phyloP scores from a whole-genome alignment of 2,797 vertebrate genomes.

The Tympanoctomys barrerae region DNA sequence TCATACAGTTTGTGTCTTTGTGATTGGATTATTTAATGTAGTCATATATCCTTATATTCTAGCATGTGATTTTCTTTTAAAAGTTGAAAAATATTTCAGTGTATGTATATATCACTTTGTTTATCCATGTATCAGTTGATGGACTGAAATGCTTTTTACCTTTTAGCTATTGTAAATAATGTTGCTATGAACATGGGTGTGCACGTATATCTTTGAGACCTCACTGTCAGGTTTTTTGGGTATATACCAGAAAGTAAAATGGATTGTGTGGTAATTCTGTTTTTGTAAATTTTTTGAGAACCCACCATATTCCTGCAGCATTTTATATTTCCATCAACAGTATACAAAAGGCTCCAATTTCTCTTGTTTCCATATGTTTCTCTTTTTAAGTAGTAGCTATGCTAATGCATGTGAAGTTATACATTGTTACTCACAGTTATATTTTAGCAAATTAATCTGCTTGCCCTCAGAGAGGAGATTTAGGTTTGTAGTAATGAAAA shows the following conservation, averaged over 20 bases:
- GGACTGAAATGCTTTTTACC: background rate
- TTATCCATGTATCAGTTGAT: background rate
- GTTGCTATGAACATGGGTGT: background rate
- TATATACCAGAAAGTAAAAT: background rate
- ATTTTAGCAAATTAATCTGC: constrained; percentile 9
- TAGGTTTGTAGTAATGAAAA: constrained; percentile 6
- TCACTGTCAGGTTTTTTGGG: background rate
- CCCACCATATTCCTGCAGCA: background rate
- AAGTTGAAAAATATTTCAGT: background rate
- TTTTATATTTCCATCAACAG: background rate
- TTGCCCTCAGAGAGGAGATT: background rate
- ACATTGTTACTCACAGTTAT: constrained; percentile 3
- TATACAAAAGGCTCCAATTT: background rate
- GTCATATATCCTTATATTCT: background rate
- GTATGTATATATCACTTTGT: background rate
- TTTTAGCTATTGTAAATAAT: constrained; percentile 35
- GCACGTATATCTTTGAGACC: background rate
- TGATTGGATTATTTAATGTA: background rate
- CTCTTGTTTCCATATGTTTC: background rate
- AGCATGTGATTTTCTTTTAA: background rate
- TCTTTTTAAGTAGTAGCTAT: background rate
- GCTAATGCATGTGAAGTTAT: background rate
- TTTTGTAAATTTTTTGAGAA: constrained; percentile 20
- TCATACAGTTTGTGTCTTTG: background rate
- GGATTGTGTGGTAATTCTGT: background rate